Conservation (phyloP, 2,888 invertebrate genomes). For the Heliconius ethilla region DNA sequence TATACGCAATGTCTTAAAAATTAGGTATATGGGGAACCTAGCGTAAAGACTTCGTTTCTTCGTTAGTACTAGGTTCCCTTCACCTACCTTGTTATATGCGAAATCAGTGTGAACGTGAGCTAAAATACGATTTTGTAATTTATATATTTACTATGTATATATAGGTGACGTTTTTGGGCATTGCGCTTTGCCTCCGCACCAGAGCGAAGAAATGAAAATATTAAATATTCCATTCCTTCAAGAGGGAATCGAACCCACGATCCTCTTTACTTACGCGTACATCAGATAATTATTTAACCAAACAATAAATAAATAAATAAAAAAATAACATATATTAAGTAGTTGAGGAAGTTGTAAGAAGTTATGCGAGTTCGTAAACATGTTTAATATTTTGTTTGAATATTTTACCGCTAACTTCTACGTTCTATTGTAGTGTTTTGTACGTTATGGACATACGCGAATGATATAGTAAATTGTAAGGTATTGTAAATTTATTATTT, state of each 20-base stretch:
- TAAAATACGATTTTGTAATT: constrained; percentile 6
- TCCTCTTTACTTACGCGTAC: neutral
- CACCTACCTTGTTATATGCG: no score
- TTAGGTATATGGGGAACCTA: neutral
- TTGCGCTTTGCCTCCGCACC: neutral
- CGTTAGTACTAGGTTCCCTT: no score
- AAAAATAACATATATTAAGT: neutral
- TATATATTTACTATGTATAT: neutral
- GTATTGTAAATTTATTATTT: no score
- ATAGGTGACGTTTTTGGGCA: neutral
- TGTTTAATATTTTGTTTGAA: constrained; percentile 20
- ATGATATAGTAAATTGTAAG: neutral
- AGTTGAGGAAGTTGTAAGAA: constrained; percentile 12
- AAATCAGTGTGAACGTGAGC: no score
- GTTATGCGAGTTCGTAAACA: constrained; percentile 6
- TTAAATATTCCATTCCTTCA: neutral
- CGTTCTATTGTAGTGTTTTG: neutral
- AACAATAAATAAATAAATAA: neutral
- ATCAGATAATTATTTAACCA: neutral
- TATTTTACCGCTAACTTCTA: constrained; percentile 14
- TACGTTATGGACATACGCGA: neutral
- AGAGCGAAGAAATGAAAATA: neutral
- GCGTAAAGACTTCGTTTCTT: neutral
- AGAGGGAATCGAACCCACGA: neutral
- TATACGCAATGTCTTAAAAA: neutral